phyloP scores from a whole-genome alignment of 23 tunicate species.

The Ascidia mentula region DNA sequence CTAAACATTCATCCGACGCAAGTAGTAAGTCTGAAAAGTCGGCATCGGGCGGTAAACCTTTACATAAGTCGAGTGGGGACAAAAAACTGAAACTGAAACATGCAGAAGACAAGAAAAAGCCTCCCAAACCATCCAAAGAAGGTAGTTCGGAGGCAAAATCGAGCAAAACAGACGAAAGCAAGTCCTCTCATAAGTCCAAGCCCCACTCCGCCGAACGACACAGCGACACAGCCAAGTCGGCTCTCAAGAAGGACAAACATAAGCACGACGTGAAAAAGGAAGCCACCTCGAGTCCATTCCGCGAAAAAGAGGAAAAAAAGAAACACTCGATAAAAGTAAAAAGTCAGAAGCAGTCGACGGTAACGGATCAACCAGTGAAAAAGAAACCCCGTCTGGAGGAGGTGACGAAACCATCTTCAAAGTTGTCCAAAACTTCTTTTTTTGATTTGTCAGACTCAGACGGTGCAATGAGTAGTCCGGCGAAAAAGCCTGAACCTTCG shows the following conservation, averaged over 20 bases:
- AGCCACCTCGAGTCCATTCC: background rate
- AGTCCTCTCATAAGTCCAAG: background rate
- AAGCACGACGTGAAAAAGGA: constrained; percentile 1
- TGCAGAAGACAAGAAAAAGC: background rate
- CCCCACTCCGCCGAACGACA: background rate
- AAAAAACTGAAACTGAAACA: background rate
- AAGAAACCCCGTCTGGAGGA: constrained; percentile 19
- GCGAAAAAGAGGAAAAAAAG: background rate
- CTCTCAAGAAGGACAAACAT: background rate
- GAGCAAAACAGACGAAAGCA: background rate
- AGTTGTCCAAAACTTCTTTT: background rate
- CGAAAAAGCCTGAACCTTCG: background rate
- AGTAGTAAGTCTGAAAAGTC: background rate
- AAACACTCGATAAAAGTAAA: background rate
- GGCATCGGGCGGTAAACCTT: background rate
- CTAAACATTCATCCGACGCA: background rate
- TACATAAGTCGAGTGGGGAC: background rate
- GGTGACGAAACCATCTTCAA: background rate
- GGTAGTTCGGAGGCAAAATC: background rate
- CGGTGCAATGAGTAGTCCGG: background rate
- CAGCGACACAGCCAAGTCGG: background rate
- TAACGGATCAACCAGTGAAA: constrained; percentile 26
- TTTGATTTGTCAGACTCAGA: constrained; percentile 1
- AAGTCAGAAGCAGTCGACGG: background rate
- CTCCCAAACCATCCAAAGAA: background rate